Evolutionary conservation across 2,888 invertebrate genomes (phyloP), one percentile per base, ranked within the genome.

Genomic region (Cryptocephalus moraei): DNA sequence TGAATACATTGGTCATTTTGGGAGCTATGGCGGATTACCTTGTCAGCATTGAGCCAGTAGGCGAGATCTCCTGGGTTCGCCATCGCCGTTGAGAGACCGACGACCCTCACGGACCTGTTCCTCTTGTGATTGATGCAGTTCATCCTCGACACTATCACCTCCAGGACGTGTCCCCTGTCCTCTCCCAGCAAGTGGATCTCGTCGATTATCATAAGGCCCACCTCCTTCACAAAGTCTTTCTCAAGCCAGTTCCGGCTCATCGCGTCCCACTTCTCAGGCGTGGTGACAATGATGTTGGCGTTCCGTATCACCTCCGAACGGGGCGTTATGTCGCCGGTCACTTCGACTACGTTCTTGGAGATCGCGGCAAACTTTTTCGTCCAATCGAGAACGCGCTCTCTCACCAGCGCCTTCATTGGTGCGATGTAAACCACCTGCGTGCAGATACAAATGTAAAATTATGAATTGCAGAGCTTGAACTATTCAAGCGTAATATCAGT

Each of bases 181-280:
- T 91, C 88, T 14, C 94, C 96, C 44, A 99, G 74, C 48, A 99
- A 74, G 74, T 99, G 99, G 60, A 99, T 97, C 74, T 99, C 99
- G 68, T 99, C 99, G 55, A 99, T 96, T 32, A 99, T 84, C 53
- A 97, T 88, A 8, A 97, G 74, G 0, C 88, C 84, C 0, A 97
- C 94, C 61, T 91, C 81, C 47, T 82, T 80, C 0, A 99, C 97
- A 63, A 97, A 99, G 68, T 84, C 86, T 57, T 99, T 79, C 0
- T 92, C 95, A 66, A 96, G 94, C 97, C 97, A 99, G 51, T 92
- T 93, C 49, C 97, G 80, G 71, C 94, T 95, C 62, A 99, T 91
- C 45, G 97, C 97, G 71, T 99, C 99, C 99, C 99, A 99, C 69
- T 99, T 99, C 72, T 99, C 99, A 0, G 99, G 99, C 0, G 99